Evolutionary conservation across 92 coral and sea anemone species (phyloP), one percentile per base, ranked within the genome.

Genomic region (Porites divaricata): DNA sequence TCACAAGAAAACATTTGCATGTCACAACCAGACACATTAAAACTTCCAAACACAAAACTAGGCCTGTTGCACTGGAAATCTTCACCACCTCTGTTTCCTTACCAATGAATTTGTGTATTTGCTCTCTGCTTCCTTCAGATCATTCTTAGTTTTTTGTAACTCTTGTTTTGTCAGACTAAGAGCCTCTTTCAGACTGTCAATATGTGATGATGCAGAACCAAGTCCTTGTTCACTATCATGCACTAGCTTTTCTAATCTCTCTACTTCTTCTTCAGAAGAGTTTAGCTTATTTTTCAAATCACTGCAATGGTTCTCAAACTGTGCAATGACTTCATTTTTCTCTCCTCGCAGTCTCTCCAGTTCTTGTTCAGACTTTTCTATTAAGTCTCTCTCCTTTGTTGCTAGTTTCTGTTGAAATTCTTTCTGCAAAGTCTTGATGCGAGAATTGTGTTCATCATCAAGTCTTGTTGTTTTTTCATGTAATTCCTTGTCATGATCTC

Each of bases 161-260:
- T 84, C 91, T 19, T 81, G 85, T 63, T 90, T 81, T 52, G 88
- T 83, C 71, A 92, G 87, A 53, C 73, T 74, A 49, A 96, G 83
- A 56, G 89, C 87, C 35, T 95, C 67, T 59, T 95, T 95, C 63
- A 96, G 76, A 49, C 87, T 89, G 63, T 81, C 86, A 67, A 96
- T 90, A 58, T 93, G 91, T 8, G 96, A 90, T 48, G 98, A 95
- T 13, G 96, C 98, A 22, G 98, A 96, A 21, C 99, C 98, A 59
- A 96, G 95, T 50, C 99, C 99, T 63, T 87, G 88, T 76, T 96
- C 98, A 76, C 98, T 90, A 69, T 96, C 97, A 50, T 86, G 89
- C 12, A 96, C 95, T 24, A 90, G 58, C 25, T 86, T 88, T 63
- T 90, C 86, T 57, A 96, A 76, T 50, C 92, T 92, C 76, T 89